Base-by-base conservation (phyloP, 2,797 vertebrate genomes). In the Microctenopoma stevenorrisi region DNA sequence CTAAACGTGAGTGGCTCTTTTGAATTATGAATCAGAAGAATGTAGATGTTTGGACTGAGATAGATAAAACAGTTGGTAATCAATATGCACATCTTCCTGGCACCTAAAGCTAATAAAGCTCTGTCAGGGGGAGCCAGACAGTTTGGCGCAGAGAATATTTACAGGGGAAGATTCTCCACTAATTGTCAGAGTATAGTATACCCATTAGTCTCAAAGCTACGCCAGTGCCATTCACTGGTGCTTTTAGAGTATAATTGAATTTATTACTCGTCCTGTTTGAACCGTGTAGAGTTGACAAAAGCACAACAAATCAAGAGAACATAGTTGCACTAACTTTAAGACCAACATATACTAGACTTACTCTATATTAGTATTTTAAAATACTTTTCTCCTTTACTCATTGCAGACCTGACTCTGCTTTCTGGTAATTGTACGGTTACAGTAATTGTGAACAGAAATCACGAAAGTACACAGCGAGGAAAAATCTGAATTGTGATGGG, bases 11-110 rank as follows among this genome's bases (percentile, higher is more conserved):
- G 64, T 73, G 59, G 63, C 61, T 68, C 63, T 66, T 78, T 78
- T 89, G 79, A 85, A 85, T 88, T 73, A 81, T 78, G 73, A 81
- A 88, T 82, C 72, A 81, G 81, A 76, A 65, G 56, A 81, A 85
- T 63, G 71, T 77, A 74, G 80, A 79, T 83, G 73, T 87, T 85
- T 74, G 58, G 49, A 83, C 65, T 35, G 68, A 86, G 80, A 82
- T 64, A 68, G 81, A 82, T 68, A 77, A 82, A 79, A 81, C 69
- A 68, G 68, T 83, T 82, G 65, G 66, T 86, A 76, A 89, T 89
- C 86, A 88, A 88, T 87, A 87, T 88, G 83, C 78, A 84, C 78
- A 82, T 91, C 81, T 88, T 76, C 69, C 88, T 85, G 83, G 83
- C 79, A 89, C 82, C 76, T 84, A 81, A 82, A 85, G 81, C 83